Evolutionary conservation across 2,888 invertebrate species (phyloP).

Genomic region (Polylopha cassiicola): DNA sequence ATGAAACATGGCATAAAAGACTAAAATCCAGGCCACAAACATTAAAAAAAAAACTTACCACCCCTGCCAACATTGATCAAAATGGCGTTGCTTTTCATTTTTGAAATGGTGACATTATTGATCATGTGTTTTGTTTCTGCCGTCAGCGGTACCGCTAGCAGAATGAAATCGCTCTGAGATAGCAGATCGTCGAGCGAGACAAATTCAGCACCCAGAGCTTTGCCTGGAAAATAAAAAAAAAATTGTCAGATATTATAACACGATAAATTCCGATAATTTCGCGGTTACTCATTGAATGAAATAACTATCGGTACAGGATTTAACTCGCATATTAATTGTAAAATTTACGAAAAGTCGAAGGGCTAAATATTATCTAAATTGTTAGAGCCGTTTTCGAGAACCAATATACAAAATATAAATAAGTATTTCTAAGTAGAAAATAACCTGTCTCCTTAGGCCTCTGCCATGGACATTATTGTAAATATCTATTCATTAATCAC

Average conservation of each 20-base stretch:
- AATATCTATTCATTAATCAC: no score
- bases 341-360: no score
- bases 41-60: conserved; percentile 59
- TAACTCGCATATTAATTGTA: no score
- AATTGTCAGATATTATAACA: not conserved
- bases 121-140: conserved; percentile 88
- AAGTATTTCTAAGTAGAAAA: no score
- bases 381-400: no score
- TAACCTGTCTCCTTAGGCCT: no score
- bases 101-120: conserved; percentile 82
- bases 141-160: conserved; percentile 87
- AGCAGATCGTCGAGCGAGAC: conserved; percentile 86
- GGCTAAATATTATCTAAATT: no score
- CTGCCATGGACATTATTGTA: no score
- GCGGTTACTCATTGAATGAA: no score
- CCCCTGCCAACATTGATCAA: conserved; percentile 93
- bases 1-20: not conserved
- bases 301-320: no score
- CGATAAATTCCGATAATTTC: no score
- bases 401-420: no score
- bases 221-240: conserved; percentile 36
- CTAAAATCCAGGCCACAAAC: not conserved
- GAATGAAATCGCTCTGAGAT: conserved; percentile 88
- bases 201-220: conserved; percentile 76
- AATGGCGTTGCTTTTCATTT: conserved; percentile 92